Evolutionary conservation across 2,797 vertebrate genomes (phyloP).

Genomic region (Enteromius radiatus): DNA sequence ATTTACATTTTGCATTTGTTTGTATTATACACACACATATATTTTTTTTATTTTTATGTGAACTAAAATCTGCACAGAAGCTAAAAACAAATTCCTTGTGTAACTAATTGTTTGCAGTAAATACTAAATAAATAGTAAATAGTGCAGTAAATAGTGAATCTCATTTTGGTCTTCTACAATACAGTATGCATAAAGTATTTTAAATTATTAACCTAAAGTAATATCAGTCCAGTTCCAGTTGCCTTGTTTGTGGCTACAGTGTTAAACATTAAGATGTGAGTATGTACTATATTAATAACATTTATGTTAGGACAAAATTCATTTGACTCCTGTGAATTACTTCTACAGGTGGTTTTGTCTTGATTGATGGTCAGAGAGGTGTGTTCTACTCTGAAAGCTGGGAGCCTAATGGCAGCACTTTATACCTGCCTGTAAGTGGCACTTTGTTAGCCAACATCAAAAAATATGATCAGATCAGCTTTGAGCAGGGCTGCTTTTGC

Average conservation of each 20-base stretch:
- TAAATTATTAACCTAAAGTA: background rate
- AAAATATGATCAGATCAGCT: conserved; percentile 71
- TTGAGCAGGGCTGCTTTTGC: conserved; percentile 68
- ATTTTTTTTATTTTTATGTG: too few species aligned
- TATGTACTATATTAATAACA: background rate
- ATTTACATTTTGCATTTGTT: background rate
- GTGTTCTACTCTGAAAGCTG: conserved; percentile 66
- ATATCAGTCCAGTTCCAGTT: background rate
- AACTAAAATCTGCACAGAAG: background rate
- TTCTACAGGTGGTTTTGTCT: conserved; percentile 58
- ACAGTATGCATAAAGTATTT: background rate
- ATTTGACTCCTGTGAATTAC: background rate
- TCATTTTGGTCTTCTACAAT: conserved; percentile 2
- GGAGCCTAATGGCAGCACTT: conserved; percentile 65
- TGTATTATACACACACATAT: too few species aligned
- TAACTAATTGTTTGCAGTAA: background rate
- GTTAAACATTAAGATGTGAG: background rate
- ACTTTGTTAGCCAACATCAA: conserved; percentile 65
- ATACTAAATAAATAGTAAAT: too few species aligned
- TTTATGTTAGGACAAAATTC: background rate
- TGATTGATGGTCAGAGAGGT: conserved; percentile 61
- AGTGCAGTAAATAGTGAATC: background rate
- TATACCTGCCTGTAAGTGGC: conserved; percentile 62
- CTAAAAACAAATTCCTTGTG: background rate
- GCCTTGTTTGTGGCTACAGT: background rate